These are phyloP conservation scores for Notoglanidium macrostoma DNA, from an alignment of 2,797 vertebrate genomes.

Conservation along the genomic window DNA sequence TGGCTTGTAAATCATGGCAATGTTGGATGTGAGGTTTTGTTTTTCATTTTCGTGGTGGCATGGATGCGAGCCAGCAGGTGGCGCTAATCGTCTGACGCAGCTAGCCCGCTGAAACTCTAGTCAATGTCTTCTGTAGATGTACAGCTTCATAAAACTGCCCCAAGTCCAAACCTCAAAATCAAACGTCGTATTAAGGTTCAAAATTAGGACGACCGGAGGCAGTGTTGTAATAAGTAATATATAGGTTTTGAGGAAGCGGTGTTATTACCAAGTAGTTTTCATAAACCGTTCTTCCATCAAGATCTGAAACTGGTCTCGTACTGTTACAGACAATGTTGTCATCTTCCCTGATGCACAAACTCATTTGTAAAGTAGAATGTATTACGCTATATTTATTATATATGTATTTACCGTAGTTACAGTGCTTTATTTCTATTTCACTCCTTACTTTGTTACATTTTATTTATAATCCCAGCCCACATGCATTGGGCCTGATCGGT, in stretches of 20 bases:
- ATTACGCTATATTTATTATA: not conserved
- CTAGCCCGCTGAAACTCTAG: not conserved
- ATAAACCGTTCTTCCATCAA: not conserved
- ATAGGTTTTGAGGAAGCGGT: not conserved
- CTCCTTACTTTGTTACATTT: not conserved
- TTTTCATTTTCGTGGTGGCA: not conserved
- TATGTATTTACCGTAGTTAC: not conserved
- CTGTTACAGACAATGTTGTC: not conserved
- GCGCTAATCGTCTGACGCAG: not conserved
- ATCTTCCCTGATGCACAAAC: not conserved
- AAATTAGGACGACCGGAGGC: not conserved
- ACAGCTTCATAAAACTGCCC: not conserved
- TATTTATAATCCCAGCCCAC: not conserved
- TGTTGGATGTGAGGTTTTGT: not conserved
- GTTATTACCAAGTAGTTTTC: not conserved
- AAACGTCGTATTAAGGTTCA: not conserved
- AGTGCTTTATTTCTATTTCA: not conserved
- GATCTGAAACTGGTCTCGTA: not conserved
- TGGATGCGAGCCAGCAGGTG: constrained; percentile 39
- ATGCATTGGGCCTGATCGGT: not conserved
- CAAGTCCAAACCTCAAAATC: not conserved
- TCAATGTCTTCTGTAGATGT: not conserved
- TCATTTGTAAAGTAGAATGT: not conserved
- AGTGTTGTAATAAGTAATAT: not conserved
- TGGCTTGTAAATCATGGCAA: not conserved